phyloP scores from a whole-genome alignment of 2,113 vertebrate species.

The Dromiciops gliroides region DNA sequence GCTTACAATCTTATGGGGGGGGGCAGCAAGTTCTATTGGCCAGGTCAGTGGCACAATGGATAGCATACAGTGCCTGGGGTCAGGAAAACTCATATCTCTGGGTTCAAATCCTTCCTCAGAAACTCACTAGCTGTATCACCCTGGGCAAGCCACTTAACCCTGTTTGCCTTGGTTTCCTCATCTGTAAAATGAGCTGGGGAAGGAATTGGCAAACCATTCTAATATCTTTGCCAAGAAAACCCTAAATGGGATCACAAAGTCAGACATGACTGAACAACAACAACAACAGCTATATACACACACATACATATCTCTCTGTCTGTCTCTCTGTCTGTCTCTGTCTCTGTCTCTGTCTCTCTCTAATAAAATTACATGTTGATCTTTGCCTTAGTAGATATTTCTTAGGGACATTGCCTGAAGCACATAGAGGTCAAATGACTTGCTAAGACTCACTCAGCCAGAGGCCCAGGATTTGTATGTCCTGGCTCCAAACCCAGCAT shows the following conservation, averaged over 20 bases:
- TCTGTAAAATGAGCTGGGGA: neutral
- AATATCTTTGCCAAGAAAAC: neutral
- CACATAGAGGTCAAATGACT: neutral
- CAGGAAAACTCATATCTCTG: neutral
- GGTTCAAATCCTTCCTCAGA: neutral
- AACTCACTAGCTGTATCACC: neutral
- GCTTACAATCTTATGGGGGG: neutral
- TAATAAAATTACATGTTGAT: neutral
- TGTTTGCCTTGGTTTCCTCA: neutral
- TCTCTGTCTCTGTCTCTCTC: neutral
- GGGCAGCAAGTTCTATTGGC: neutral
- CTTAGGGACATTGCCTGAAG: neutral
- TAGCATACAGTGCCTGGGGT: neutral
- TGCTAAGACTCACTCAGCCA: neutral
- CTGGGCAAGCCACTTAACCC: neutral
- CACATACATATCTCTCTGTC: too few relatives aligned
- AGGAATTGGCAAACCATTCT: neutral
- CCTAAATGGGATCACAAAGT: neutral
- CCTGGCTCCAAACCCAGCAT: neutral
- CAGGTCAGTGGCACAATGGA: neutral
- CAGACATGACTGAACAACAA: neutral
- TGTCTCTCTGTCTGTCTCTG: too few relatives aligned
- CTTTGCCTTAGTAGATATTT: neutral
- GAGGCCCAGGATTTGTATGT: neutral
- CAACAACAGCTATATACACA: too few relatives aligned